phyloP scores from a whole-genome alignment of 2,113 vertebrate species.

The Morone chrysops region DNA sequence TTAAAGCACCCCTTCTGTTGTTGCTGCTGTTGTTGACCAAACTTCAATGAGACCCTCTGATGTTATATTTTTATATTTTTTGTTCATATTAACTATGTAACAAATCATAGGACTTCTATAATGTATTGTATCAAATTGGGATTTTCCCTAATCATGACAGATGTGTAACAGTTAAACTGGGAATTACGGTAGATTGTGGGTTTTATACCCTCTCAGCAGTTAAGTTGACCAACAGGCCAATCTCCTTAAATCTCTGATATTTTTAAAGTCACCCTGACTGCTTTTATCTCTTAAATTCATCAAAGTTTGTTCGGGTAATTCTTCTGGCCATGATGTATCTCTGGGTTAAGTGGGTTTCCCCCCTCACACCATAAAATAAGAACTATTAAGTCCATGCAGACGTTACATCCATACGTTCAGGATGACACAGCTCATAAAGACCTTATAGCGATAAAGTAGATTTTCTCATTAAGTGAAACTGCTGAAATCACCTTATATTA shows the following conservation, averaged over 20 bases:
- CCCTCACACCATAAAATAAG: constrained; percentile 76
- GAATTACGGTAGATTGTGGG: constrained; percentile 36
- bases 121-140: constrained; percentile 13
- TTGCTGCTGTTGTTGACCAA: background rate
- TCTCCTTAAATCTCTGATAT: constrained; percentile 67
- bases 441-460: constrained; percentile 77
- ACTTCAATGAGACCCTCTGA: background rate
- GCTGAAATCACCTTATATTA: constrained; percentile 81
- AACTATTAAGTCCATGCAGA: constrained; percentile 80
- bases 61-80: background rate
- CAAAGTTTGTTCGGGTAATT: constrained; percentile 76
- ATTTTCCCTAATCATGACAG: constrained; percentile 29
- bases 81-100: background rate
- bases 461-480: constrained; percentile 84
- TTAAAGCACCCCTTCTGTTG: background rate
- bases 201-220: constrained; percentile 63
- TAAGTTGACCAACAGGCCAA: constrained; percentile 63
- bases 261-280: constrained; percentile 43
- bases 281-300: constrained; percentile 78
- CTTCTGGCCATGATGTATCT: constrained; percentile 71
- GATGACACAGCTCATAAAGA: constrained; percentile 83
- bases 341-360: constrained; percentile 78
- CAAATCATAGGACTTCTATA: constrained; percentile 31
- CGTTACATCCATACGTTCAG: constrained; percentile 76
- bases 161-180: constrained; percentile 7